Evolutionary conservation across 1,140 invertebrate genomes (phyloP).

Genomic region (Drosophila funebris): DNA sequence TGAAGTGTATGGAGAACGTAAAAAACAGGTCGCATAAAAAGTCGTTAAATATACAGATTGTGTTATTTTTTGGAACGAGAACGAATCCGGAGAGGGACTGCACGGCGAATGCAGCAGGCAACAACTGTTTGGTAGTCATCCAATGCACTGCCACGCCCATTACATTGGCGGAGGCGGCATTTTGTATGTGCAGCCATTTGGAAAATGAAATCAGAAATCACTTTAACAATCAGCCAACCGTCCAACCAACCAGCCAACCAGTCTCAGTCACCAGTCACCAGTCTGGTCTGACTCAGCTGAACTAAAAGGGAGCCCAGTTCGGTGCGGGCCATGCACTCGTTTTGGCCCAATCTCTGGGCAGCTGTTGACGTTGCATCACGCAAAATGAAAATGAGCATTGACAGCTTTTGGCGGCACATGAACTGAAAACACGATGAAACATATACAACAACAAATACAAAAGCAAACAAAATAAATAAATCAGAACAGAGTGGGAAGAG

Average conservation of each 20-base stretch:
- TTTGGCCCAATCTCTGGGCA: constrained; percentile 34
- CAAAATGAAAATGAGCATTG: constrained; percentile 41
- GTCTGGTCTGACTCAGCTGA: constrained; percentile 31
- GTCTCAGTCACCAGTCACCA: constrained; percentile 22
- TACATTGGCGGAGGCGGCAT: constrained; percentile 33
- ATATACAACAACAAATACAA: not conserved
- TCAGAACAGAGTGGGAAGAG: not conserved
- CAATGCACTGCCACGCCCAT: constrained; percentile 26
- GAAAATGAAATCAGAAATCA: constrained; percentile 74
- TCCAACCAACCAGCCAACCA: constrained; percentile 20
- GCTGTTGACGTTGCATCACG: constrained; percentile 41
- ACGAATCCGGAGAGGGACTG: too few species aligned
- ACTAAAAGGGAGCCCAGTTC: not conserved
- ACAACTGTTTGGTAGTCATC: not conserved
- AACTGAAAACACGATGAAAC: not conserved
- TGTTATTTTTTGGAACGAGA: not conserved
- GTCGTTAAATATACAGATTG: constrained; percentile 41
- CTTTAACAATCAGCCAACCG: constrained; percentile 34
- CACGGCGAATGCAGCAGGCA: not conserved
- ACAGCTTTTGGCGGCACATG: constrained; percentile 31
- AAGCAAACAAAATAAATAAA: not conserved
- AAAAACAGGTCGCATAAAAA: constrained; percentile 45
- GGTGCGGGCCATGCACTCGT: not conserved
- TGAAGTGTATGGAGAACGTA: not conserved
- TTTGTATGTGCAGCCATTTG: constrained; percentile 69